Conservation (phyloP, 2,888 invertebrate species). For the Meiosimyza platycephala region DNA sequence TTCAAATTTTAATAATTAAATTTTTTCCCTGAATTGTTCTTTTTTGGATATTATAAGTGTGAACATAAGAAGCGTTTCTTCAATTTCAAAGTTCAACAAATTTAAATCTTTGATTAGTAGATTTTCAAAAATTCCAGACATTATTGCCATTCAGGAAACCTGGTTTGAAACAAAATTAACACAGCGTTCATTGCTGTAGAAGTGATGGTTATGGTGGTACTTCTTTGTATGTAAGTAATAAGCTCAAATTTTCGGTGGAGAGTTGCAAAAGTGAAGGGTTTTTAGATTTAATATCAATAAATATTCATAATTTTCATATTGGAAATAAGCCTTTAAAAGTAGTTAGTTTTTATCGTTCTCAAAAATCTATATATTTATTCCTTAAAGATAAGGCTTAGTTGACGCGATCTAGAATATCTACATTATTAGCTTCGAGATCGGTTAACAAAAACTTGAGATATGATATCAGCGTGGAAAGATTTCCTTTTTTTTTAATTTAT, state of each 20-base stretch:
- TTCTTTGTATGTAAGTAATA: neutral
- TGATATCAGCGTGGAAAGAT: too few species aligned
- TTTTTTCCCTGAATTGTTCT: too few species aligned
- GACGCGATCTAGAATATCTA: too few species aligned
- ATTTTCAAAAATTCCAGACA: neutral
- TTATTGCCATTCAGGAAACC: neutral
- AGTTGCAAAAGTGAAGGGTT: neutral
- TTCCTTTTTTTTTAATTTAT: too few species aligned
- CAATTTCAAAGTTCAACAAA: slow-evolving; percentile 12
- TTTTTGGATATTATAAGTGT: neutral
- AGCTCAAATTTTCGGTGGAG: neutral
- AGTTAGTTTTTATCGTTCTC: too few species aligned
- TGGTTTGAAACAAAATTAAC: neutral
- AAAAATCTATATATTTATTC: too few species aligned
- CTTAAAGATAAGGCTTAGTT: too few species aligned
- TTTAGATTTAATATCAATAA: neutral
- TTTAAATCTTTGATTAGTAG: neutral
- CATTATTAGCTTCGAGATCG: too few species aligned
- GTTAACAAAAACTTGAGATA: too few species aligned
- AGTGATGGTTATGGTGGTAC: neutral
- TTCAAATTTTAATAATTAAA: too few species aligned
- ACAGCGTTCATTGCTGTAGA: neutral
- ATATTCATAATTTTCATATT: too few species aligned
- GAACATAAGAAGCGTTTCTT: neutral
- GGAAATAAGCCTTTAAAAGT: too few species aligned